These are phyloP conservation scores for Dicyrtomina minuta DNA, from an alignment of 2,888 invertebrate genomes.

Conservation along the genomic window DNA sequence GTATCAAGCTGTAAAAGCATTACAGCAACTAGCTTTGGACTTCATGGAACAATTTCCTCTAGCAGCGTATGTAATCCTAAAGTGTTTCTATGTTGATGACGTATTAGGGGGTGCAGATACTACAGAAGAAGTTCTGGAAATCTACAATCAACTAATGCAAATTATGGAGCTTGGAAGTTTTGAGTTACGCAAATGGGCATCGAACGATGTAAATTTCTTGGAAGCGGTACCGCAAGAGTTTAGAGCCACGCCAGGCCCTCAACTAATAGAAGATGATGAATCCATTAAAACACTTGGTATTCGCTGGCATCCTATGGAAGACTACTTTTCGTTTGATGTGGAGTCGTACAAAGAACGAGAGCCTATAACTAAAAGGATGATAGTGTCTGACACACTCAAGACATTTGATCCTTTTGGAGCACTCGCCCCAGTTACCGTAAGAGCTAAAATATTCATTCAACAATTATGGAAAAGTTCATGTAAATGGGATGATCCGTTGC, in stretches of 20 bases:
- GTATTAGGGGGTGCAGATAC: constrained; percentile 48
- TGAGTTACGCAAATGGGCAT: constrained; percentile 51
- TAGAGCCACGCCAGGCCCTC: background rate
- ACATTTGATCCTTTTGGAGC: background rate
- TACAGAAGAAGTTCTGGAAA: constrained; percentile 40
- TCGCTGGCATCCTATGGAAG: constrained; percentile 8
- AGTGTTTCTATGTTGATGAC: constrained; percentile 55
- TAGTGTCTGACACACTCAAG: background rate
- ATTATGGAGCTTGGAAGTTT: constrained; percentile 36
- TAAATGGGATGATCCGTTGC: background rate
- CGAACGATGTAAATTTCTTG: constrained; percentile 35
- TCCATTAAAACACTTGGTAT: constrained; percentile 29
- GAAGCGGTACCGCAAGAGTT: constrained; percentile 8
- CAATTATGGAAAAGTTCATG: background rate
- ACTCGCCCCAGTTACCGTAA: background rate
- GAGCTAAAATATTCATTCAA: background rate
- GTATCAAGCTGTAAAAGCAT: constrained; percentile 53
- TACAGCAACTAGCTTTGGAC: constrained; percentile 52
- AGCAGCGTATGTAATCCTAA: no score
- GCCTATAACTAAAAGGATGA: background rate
- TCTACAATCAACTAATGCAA: constrained; percentile 18
- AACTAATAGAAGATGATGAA: no score
- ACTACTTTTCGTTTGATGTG: background rate
- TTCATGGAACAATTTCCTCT: constrained; percentile 33
- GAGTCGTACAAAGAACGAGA: no score